Percentiles rank a stretch among this genome's conserved stretches.
Evolutionary conservation across 2,797 vertebrate genomes (phyloP).

Genomic region (Hydrocynus forskahlii): DNA sequence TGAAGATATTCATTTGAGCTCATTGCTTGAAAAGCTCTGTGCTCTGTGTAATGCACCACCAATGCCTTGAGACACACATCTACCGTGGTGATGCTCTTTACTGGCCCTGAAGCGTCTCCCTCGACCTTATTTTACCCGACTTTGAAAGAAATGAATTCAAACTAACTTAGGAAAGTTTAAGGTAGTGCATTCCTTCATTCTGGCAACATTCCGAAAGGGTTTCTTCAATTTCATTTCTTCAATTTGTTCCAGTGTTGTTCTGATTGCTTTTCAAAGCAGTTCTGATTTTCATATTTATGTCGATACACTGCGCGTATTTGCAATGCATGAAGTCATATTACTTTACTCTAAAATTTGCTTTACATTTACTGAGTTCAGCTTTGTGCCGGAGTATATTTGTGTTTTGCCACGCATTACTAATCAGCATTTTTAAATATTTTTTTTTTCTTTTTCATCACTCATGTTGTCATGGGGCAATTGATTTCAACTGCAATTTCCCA

Average conservation of each 20-base stretch:
- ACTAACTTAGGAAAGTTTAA: not conserved
- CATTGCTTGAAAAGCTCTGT: not conserved
- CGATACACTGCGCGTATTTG: slow-evolving; percentile 1
- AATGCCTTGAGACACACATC: not conserved
- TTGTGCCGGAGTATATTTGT: slow-evolving; percentile 12
- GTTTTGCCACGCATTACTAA: slow-evolving; percentile 16
- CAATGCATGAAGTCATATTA: slow-evolving; percentile 15
- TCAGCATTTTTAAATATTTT: slow-evolving; percentile 20
- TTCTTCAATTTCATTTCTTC: not conserved
- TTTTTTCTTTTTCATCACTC: not conserved
- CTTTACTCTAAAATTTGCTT: not conserved
- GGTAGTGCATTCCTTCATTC: not conserved
- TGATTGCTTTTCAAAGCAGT: slow-evolving; percentile 2
- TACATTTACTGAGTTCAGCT: not conserved
- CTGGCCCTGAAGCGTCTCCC: too few species aligned
- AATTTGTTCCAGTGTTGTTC: not conserved
- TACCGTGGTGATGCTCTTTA: not conserved
- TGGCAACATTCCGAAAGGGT: not conserved
- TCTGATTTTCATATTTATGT: not conserved
- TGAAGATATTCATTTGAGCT: slow-evolving; percentile 25
- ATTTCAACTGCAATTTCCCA: slow-evolving; percentile 18
- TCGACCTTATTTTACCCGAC: not conserved
- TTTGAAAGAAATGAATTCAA: not conserved
- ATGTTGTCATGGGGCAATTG: not conserved
- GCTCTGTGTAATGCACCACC: not conserved